These are phyloP conservation scores for Eidolon dupreanum DNA, from an alignment of 2,797 vertebrate genomes.

Conservation along the genomic window DNA sequence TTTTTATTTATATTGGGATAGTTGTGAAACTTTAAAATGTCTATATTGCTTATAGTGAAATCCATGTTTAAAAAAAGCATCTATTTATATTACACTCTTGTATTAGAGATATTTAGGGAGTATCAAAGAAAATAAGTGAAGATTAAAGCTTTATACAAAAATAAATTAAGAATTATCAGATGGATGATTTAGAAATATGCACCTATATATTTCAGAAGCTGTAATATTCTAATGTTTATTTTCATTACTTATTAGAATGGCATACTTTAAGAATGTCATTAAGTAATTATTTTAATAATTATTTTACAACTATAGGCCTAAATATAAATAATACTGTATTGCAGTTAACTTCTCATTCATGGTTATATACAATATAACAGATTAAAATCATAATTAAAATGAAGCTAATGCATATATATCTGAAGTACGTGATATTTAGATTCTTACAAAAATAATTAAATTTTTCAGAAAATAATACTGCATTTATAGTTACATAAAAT, in stretches of 20 bases:
- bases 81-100: neutral
- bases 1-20: neutral
- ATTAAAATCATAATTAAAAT: constrained; percentile 2
- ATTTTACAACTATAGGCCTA: neutral
- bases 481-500: neutral
- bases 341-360: neutral
- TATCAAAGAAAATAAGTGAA: neutral
- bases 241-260: neutral
- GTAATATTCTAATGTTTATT: neutral
- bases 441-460: neutral
- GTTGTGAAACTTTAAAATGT: neutral
- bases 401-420: neutral
- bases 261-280: neutral
- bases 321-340: constrained; percentile 17
- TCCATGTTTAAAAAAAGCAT: neutral
- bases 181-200: neutral
- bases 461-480: neutral
- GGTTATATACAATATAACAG: neutral
- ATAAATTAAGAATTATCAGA: neutral
- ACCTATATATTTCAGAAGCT: neutral
- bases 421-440: neutral
- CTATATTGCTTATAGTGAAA: neutral
- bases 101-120: neutral
- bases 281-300: neutral
- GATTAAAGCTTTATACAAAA: neutral